Percentiles rank a stretch among this genome's conserved stretches.
These are phyloP conservation scores for Melanchra persicariae DNA, from an alignment of 2,888 invertebrate species.

Conservation along the genomic window DNA sequence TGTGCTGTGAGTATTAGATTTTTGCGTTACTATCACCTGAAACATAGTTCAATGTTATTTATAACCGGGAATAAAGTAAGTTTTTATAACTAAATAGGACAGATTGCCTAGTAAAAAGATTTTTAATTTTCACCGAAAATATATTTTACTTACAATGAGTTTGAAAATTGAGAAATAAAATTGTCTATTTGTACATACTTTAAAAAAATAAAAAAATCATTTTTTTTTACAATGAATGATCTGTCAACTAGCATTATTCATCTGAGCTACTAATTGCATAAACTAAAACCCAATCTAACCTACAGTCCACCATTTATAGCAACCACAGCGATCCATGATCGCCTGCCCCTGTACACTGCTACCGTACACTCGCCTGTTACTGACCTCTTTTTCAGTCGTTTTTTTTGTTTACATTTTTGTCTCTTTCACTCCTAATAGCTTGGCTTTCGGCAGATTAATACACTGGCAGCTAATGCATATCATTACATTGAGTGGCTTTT, in stretches of 20 bases:
- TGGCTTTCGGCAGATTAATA: slow-evolving; percentile 87
- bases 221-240: too few relatives aligned
- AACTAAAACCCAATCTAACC: not conserved
- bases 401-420: slow-evolving; percentile 77
- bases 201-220: too few relatives aligned
- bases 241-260: too few relatives aligned
- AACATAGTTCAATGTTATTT: too few relatives aligned
- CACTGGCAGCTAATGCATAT: slow-evolving; percentile 85
- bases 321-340: slow-evolving; percentile 41
- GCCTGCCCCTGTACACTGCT: slow-evolving; percentile 73
- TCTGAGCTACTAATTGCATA: not conserved
- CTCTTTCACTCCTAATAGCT: slow-evolving; percentile 80
- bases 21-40: too few relatives aligned
- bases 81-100: too few relatives aligned
- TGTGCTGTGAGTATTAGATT: too few relatives aligned
- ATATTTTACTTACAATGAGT: too few relatives aligned
- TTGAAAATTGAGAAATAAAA: too few relatives aligned
- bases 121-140: not conserved
- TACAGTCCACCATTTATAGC: slow-evolving; percentile 1
- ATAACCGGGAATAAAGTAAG: too few relatives aligned
- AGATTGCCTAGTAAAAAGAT: too few relatives aligned
- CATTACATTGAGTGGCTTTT: slow-evolving; percentile 85
- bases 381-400: slow-evolving; percentile 82
- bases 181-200: too few relatives aligned
- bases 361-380: slow-evolving; percentile 86